Evolutionary conservation across 64 coral and sea anemone species (phyloP).

Genomic region (Orbicella faveolata): DNA sequence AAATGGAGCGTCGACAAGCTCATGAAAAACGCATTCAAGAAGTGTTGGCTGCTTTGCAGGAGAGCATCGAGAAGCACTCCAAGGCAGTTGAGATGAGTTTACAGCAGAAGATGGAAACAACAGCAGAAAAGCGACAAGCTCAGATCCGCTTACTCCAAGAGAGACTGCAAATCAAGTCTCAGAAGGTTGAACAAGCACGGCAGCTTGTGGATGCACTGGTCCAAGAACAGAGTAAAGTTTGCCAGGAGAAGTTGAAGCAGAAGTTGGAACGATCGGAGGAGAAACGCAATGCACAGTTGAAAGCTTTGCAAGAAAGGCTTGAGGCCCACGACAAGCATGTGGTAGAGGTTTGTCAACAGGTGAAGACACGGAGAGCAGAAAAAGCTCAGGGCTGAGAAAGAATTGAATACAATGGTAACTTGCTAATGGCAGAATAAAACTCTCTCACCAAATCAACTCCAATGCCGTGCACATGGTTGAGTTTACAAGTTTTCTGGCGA

Average conservation of each 20-base stretch:
- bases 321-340: slow-evolving; percentile 63
- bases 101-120: slow-evolving; percentile 64
- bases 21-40: slow-evolving; percentile 72
- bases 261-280: slow-evolving; percentile 72
- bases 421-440: too few relatives aligned
- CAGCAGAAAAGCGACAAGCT: slow-evolving; percentile 63
- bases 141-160: slow-evolving; percentile 58
- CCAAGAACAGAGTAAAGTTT: slow-evolving; percentile 47
- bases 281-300: slow-evolving; percentile 69
- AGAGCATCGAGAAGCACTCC: slow-evolving; percentile 73
- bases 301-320: slow-evolving; percentile 53
- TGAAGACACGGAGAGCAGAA: slow-evolving; percentile 45
- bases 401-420: not conserved
- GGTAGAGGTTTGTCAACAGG: slow-evolving; percentile 43
- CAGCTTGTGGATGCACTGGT: slow-evolving; percentile 55
- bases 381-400: slow-evolving; percentile 52
- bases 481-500: not conserved
- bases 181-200: slow-evolving; percentile 72
- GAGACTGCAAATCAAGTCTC: slow-evolving; percentile 62
- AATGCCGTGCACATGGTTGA: too few relatives aligned
- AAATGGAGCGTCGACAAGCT: slow-evolving; percentile 68
- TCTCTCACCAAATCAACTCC: too few relatives aligned
- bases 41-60: slow-evolving; percentile 53
- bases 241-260: slow-evolving; percentile 67
- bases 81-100: slow-evolving; percentile 68